These are phyloP conservation scores for Drosophila serrata DNA, from an alignment of 1,140 invertebrate genomes.

Conservation along the genomic window DNA sequence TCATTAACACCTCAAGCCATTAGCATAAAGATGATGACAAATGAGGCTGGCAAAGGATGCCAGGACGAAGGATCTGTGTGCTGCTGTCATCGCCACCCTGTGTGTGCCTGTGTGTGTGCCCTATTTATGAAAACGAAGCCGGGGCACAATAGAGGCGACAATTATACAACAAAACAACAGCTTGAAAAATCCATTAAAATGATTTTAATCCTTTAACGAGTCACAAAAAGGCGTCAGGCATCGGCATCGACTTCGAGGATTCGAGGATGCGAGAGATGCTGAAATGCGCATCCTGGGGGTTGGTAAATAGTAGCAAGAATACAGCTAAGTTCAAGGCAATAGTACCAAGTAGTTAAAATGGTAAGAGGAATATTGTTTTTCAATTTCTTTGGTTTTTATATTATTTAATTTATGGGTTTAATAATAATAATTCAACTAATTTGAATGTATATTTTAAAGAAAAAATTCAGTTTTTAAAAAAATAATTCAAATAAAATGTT, in stretches of 20 bases:
- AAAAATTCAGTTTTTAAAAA: too few species aligned
- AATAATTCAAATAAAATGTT: neutral
- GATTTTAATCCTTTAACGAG: constrained; percentile 83
- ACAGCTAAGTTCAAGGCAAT: neutral
- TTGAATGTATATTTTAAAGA: too few species aligned
- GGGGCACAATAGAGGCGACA: constrained; percentile 66
- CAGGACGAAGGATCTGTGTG: constrained; percentile 5
- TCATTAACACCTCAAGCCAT: constrained; percentile 69
- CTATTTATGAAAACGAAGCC: constrained; percentile 64
- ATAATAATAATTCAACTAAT: too few species aligned
- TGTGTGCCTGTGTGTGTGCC: constrained; percentile 52
- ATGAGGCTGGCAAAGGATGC: constrained; percentile 48
- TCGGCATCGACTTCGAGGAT: constrained; percentile 20
- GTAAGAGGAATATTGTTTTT: neutral
- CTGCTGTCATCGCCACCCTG: constrained; percentile 33
- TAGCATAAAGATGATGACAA: constrained; percentile 77
- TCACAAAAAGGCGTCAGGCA: constrained; percentile 64
- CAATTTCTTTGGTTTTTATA: neutral
- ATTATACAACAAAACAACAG: constrained; percentile 83
- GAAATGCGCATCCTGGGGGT: constrained; percentile 47
- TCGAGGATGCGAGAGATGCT: constrained; percentile 13
- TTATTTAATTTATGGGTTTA: neutral
- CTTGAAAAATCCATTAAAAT: constrained; percentile 84
- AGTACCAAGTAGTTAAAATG: neutral
- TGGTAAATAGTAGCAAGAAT: neutral